Evolutionary conservation across 2,113 vertebrate genomes (phyloP), one percentile per base, ranked within the genome.

Genomic region (Paracanthobrama guichenoti): DNA sequence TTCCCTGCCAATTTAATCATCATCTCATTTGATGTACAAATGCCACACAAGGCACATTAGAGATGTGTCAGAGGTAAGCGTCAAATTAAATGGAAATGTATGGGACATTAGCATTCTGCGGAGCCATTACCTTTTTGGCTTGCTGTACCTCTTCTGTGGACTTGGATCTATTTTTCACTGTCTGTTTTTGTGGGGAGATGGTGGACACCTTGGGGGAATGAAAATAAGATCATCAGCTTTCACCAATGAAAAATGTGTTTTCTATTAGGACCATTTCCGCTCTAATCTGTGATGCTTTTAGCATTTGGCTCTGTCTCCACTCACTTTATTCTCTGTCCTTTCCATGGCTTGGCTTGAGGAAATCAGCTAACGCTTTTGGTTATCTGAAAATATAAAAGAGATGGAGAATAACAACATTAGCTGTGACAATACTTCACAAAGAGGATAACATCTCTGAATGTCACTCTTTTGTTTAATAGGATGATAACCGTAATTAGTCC

Each of bases 91-190:
- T 14, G 46, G 22, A 46, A 73, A 73, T 46, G 20, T 73, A 6
- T 73, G 13, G 1, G 69, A 72, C 42, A 72, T 72, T 13, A 26
- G 6, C 42, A 24, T 48, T 50, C 66, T 69, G 14, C 2, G 10
- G 26, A 31, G 8, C 16, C 13, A 9, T 81, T 86, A 93, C 93
- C 92, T 93, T 93, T 89, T 92, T 93, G 48, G 93, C 92, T 86
- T 90, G 91, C 80, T 92, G 90, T 77, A 93, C 90, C 64, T 93
- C 93, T 12, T 93, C 93, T 28, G 91, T 93, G 39, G 93, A 93
- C 84, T 91, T 93, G 71, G 92, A 93, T 16, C 91, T 88, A 73
- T 78, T 90, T 83, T 93, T 93, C 57, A 91, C 89, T 31, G 79
- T 88, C 28, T 91, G 90, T 79, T 92, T 92, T 85, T 93, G 91